phyloP scores from a whole-genome alignment of 1,140 invertebrate genomes.

The Drosophila asahinai region DNA sequence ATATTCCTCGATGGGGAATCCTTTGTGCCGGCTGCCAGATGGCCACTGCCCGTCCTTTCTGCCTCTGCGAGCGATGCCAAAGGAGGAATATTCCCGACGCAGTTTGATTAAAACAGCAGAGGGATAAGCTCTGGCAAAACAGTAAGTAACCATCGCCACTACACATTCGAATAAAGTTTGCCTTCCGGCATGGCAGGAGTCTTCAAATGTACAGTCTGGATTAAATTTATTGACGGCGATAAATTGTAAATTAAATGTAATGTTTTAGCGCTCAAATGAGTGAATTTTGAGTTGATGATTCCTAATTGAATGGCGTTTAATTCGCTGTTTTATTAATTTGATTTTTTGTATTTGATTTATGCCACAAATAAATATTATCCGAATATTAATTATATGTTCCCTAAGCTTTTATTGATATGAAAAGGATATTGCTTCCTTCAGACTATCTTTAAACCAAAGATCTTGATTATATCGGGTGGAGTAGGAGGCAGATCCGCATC shows the following conservation, averaged over 20 bases:
- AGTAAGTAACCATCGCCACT: conserved; percentile 15
- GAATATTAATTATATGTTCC: too few relatives aligned
- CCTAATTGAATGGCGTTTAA: too few relatives aligned
- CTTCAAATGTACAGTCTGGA: not conserved
- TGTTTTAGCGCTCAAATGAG: not conserved
- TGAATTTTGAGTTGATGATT: not conserved
- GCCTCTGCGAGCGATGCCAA: not conserved
- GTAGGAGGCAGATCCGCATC: not conserved
- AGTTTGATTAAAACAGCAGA: conserved; percentile 39
- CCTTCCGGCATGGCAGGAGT: not conserved
- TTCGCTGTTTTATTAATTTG: not conserved
- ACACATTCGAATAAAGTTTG: conserved; percentile 15
- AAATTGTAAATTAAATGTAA: conserved; percentile 6
- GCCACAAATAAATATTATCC: not conserved
- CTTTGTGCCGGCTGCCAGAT: conserved; percentile 51
- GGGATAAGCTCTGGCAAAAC: conserved; percentile 13
- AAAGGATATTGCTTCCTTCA: not conserved
- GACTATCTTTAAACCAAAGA: too few relatives aligned
- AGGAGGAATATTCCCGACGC: conserved; percentile 10
- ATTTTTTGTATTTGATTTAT: not conserved
- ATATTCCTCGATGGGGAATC: conserved; percentile 42
- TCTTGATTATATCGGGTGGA: not conserved
- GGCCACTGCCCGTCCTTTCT: conserved; percentile 20
- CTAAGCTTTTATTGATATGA: too few relatives aligned
- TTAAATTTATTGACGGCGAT: not conserved